Base-by-base conservation (phyloP, 2,888 invertebrate genomes). In the Seira ritae region DNA sequence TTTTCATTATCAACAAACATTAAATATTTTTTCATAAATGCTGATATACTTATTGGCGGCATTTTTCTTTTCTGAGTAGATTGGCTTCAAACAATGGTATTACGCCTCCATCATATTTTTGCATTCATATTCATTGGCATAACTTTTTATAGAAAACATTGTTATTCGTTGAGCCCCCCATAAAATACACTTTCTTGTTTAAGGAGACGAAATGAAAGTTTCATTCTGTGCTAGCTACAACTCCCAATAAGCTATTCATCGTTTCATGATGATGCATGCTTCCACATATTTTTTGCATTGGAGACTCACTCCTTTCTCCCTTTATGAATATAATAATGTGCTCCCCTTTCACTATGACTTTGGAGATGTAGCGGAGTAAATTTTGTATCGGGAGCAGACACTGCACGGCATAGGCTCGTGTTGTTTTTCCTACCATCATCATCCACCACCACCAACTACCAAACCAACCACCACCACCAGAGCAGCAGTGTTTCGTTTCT, bases 261-360 rank as follows among this genome's bases (percentile, higher is more conserved):
- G 12, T 60, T 60, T 60, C n/a, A 60, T n/a, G 60, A 60, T 60
- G 42, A 12, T 42, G 60, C 17, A 60, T n/a, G 60, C 60, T 17
- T 60, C 60, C 60, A 60, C 60, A n/a, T 15, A 60, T 8, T n/a
- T 42, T 42, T 60, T n/a, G 60, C n/a, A 60, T 15, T 60, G 60
- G 60, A 60, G 60, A 12, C 42, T n/a, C 15, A 60, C 17, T 60
- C 60, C 60, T 60, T n/a, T 60, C 17, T 60, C 60, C 4, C 60
- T 60, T 60, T 60, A 60, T 60, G 60, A 60, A 60, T 60, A 60
- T 60, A 60, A 60, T 60, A n/a, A 60, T 60, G 17, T 17, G 60
- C 60, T 60, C 60, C 60, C 60, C 60, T 60, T n/a, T 60, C 60
- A 60, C 60, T 60, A n/a, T n/a, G 60, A 60, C 60, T 60, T 60